phyloP scores from a whole-genome alignment of 2,888 invertebrate genomes.

The Synergus itoensis region DNA sequence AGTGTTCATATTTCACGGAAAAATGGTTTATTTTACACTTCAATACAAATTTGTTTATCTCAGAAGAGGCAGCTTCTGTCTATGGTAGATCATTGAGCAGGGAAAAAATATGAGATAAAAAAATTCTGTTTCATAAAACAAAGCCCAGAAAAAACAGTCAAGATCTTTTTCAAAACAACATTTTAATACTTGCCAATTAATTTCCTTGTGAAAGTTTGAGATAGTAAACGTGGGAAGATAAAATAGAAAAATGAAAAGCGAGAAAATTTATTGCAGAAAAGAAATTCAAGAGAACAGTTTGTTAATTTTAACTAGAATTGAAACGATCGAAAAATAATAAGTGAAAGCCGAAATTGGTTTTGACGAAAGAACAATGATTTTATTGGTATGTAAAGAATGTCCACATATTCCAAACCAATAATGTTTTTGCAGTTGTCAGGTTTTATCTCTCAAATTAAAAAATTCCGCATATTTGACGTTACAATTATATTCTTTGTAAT shows the following conservation, averaged over 20 bases:
- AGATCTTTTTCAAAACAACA: neutral
- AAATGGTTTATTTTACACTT: no score
- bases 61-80: no score
- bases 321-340: no score
- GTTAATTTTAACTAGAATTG: no score
- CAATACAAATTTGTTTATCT: no score
- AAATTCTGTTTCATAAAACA: neutral
- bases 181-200: slow-evolving; percentile 6
- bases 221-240: slow-evolving; percentile 8
- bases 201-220: slow-evolving; percentile 2
- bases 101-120: neutral
- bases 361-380: slow-evolving; percentile 1
- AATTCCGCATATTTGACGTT: slow-evolving; percentile 11
- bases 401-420: slow-evolving; percentile 15
- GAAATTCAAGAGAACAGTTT: neutral
- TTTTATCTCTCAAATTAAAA: slow-evolving; percentile 9
- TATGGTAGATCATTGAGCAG: no score
- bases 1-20: no score
- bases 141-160: neutral
- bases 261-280: slow-evolving; percentile 24
- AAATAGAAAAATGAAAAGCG: slow-evolving; percentile 3
- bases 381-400: slow-evolving; percentile 8
- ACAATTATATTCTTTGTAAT: neutral
- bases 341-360: slow-evolving; percentile 4
- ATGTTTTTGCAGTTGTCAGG: neutral